These are phyloP conservation scores for Brenthis daphne DNA, from an alignment of 2,888 invertebrate species.

Conservation along the genomic window DNA sequence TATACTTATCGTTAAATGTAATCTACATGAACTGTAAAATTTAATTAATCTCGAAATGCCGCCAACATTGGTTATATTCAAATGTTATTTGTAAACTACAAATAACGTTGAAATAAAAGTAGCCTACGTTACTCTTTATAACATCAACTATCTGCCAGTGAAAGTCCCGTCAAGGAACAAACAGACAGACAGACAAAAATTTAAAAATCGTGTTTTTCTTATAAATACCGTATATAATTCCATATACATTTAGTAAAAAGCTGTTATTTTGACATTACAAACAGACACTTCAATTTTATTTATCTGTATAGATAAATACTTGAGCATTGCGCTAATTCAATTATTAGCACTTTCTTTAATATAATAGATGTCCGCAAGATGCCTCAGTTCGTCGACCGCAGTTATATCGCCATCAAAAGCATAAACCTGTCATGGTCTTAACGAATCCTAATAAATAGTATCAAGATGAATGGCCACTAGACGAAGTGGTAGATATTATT, in stretches of 20 bases:
- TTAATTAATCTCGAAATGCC: not conserved
- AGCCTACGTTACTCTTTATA: too few relatives aligned
- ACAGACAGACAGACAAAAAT: too few relatives aligned
- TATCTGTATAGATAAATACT: not conserved
- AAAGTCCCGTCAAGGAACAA: too few relatives aligned
- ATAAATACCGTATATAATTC: too few relatives aligned
- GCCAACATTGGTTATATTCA: slow-evolving; percentile 1
- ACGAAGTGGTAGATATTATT: slow-evolving; percentile 25
- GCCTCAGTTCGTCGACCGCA: slow-evolving; percentile 36
- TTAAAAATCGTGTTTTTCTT: too few relatives aligned
- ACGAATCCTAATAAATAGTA: slow-evolving; percentile 40
- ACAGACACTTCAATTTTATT: too few relatives aligned
- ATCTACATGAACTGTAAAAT: not conserved
- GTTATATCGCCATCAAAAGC: slow-evolving; percentile 33
- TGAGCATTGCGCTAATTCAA: slow-evolving; percentile 3
- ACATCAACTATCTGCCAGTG: too few relatives aligned
- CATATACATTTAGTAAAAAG: too few relatives aligned
- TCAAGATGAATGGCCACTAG: slow-evolving; percentile 38
- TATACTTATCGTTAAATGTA: not conserved
- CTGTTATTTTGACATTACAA: too few relatives aligned
- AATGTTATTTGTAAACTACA: not conserved
- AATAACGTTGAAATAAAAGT: too few relatives aligned
- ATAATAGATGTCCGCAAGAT: slow-evolving; percentile 11
- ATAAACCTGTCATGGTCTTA: slow-evolving; percentile 30
- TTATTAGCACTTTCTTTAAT: slow-evolving; percentile 19